Base-by-base conservation (phyloP, 1,140 invertebrate genomes). In the Cryptotermes secundus region DNA sequence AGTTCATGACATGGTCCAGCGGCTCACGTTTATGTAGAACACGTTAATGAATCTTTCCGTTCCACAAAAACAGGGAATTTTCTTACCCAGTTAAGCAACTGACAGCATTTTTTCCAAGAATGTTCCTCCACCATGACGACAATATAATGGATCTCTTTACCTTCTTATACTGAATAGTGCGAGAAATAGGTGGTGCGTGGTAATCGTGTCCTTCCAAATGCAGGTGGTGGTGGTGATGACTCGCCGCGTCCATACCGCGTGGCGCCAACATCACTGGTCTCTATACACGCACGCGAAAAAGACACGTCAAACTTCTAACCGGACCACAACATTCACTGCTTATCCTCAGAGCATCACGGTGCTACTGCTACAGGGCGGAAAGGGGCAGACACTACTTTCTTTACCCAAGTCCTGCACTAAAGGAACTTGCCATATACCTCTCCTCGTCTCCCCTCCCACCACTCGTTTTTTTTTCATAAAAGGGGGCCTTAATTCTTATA, bases 131-230 rank as follows among this genome's bases (percentile, higher is more conserved):
- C 38, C 38, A 12, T 38, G 38, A 38, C 12, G 12, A 12, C 38
- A 38, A 38, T 38, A 38, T 12, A 38, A 38, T 12, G 12, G 19
- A 16, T 10, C 3, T 81, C 83, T 84, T 87, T 87, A 88, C 89
- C 89, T 90, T 90, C 85, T 89, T 86, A 86, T 90, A 90, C 86
- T 90, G 89, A 86, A 89, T 88, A 80, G 89, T 90, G 83, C 89
- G 86, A 80, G 89, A 90, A 85, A 90, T 88, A 7, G 89, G 89
- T 59, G 53, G 49, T 26, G 38, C 80, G 22, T 85, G 65, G 24
- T 81, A 35, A 36, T 84, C 59, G 83, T 84, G 82, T 59, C 65
- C 26, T 16, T 79, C 83, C 31, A 84, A 31, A 3, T 59, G 45
- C 26, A 83, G 84, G 16, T 79, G 80, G 86, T 93, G 35, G 24